Percentiles rank a stretch among this genome's conserved stretches.
phyloP scores from a whole-genome alignment of 2,113 vertebrate genomes.

The Tichodroma muraria region DNA sequence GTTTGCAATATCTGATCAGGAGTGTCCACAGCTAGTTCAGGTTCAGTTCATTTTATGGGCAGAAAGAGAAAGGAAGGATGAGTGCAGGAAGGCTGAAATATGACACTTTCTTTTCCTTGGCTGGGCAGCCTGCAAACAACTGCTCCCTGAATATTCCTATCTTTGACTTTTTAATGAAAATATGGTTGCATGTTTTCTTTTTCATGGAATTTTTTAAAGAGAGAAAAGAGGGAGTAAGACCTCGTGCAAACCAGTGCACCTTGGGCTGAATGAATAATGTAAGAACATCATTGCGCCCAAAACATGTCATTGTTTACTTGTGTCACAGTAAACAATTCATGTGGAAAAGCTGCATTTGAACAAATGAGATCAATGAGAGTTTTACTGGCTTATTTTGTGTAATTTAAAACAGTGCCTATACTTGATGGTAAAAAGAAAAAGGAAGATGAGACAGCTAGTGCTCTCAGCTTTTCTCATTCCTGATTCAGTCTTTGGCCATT shows the following conservation, averaged over 20 bases:
- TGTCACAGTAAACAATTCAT: conserved; percentile 60
- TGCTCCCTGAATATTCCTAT: not conserved
- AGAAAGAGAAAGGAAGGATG: not conserved
- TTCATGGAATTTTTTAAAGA: not conserved
- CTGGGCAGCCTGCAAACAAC: not conserved
- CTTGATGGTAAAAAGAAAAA: conserved; percentile 1
- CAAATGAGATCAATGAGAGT: conserved; percentile 47
- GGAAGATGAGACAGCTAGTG: not conserved
- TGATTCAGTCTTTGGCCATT: not conserved
- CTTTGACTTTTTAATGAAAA: not conserved
- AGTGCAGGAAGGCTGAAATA: not conserved
- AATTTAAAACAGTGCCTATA: conserved; percentile 53
- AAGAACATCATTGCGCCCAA: not conserved
- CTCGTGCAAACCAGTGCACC: not conserved
- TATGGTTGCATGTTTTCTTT: not conserved
- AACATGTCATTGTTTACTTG: conserved; percentile 64
- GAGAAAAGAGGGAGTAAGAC: not conserved
- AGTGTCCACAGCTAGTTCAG: not conserved
- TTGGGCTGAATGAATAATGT: conserved; percentile 34
- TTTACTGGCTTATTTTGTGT: conserved; percentile 44
- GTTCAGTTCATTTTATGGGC: not conserved
- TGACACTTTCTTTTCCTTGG: not conserved
- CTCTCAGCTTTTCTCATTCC: not conserved
- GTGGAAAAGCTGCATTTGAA: conserved; percentile 51
- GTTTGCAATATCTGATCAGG: not conserved